Percentiles rank a stretch among this genome's conserved stretches.
phyloP scores from a whole-genome alignment of 2,888 invertebrate genomes.

The Tricholauxania praeusta region DNA sequence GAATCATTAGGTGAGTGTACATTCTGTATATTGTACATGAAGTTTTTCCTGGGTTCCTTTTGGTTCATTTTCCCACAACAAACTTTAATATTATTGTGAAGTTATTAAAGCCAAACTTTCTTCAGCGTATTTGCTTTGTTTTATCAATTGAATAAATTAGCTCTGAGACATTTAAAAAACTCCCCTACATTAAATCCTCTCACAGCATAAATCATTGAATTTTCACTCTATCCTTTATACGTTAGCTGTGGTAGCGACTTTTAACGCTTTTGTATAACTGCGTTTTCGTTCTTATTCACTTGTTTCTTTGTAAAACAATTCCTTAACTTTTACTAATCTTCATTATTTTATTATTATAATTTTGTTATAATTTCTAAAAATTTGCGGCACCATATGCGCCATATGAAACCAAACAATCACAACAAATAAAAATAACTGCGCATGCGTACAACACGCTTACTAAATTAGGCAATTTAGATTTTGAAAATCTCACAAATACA shows the following conservation, averaged over 20 bases:
- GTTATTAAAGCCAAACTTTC: slow-evolving; percentile 23
- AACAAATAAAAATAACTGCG: slow-evolving; percentile 25
- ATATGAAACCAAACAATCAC: slow-evolving; percentile 1
- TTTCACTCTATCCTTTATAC: too few relatives aligned
- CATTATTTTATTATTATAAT: slow-evolving; percentile 18
- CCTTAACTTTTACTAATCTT: slow-evolving; percentile 18
- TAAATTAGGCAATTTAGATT: slow-evolving; percentile 60
- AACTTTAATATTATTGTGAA: too few relatives aligned
- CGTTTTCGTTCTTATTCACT: slow-evolving; percentile 7
- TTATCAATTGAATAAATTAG: too few relatives aligned
- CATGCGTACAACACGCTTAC: slow-evolving; percentile 33
- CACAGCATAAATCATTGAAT: too few relatives aligned
- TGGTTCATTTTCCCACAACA: too few relatives aligned
- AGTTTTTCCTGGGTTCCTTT: too few relatives aligned
- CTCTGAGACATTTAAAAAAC: too few relatives aligned
- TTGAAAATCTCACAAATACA: slow-evolving; percentile 70
- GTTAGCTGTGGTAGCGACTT: background rate
- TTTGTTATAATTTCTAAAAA: slow-evolving; percentile 25
- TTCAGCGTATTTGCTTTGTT: slow-evolving; percentile 9
- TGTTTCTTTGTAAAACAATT: background rate
- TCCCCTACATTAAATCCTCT: too few relatives aligned
- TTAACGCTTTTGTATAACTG: slow-evolving; percentile 6
- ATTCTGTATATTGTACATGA: too few relatives aligned
- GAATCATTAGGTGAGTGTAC: slow-evolving; percentile 66
- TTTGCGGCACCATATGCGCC: slow-evolving; percentile 4